These are phyloP conservation scores for Pelobates fuscus DNA, from an alignment of 2,113 vertebrate genomes.

Conservation along the genomic window DNA sequence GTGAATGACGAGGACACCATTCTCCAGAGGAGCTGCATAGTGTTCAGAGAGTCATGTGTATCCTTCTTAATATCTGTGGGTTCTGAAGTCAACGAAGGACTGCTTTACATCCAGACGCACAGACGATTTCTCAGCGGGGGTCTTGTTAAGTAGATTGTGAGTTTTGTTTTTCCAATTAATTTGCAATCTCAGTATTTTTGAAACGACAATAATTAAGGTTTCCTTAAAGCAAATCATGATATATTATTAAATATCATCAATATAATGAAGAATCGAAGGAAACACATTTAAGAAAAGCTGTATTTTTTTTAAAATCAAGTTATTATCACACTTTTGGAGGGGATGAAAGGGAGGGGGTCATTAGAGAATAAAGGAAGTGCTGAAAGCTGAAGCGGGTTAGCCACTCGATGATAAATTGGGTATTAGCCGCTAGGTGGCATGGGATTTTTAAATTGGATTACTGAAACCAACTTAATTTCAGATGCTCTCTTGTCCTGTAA, in stretches of 20 bases:
- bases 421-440: constrained; percentile 2
- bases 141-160: not conserved
- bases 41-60: too few species aligned
- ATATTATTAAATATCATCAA: not conserved
- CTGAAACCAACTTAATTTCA: constrained; percentile 3
- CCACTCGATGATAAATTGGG: constrained; percentile 26
- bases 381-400: constrained; percentile 7
- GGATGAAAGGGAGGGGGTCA: too few species aligned
- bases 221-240: not conserved
- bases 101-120: not conserved
- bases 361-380: constrained; percentile 10
- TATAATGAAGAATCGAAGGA: not conserved
- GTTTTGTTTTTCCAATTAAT: not conserved
- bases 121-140: not conserved
- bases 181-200: not conserved
- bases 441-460: constrained; percentile 10
- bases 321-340: too few species aligned
- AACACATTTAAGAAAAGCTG: too few species aligned
- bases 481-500: not conserved
- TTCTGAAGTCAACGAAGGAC: too few species aligned
- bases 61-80: too few species aligned
- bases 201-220: too few species aligned
- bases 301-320: too few species aligned
- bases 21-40: too few species aligned
- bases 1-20: too few species aligned